phyloP scores from a whole-genome alignment of 1,140 invertebrate species.

The Orussus abietinus region DNA sequence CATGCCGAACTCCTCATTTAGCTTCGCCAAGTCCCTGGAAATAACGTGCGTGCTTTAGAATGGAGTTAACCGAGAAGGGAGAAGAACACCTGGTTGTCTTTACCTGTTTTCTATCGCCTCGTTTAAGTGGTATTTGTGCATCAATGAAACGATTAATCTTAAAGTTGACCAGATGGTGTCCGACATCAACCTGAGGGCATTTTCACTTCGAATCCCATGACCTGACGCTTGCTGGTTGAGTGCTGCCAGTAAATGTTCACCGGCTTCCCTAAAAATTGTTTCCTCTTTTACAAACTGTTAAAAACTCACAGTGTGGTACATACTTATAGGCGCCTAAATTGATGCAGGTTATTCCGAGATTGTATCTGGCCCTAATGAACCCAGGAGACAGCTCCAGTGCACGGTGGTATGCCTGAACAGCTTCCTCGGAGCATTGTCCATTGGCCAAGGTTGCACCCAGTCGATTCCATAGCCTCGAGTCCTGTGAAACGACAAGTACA shows the following conservation, averaged over 20 bases:
- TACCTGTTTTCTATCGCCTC: conserved; percentile 70
- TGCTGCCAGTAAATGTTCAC: conserved; percentile 90
- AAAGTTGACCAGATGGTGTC: conserved; percentile 94
- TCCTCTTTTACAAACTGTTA: too few species aligned
- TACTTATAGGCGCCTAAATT: conserved; percentile 91
- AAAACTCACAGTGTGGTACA: too few species aligned
- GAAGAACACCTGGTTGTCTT: conserved; percentile 14
- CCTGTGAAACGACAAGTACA: conserved; percentile 53
- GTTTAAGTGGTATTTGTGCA: conserved; percentile 78
- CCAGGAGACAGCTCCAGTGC: conserved; percentile 90
- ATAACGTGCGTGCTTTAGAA: conserved; percentile 9
- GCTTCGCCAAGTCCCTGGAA: conserved; percentile 59
- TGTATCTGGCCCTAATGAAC: conserved; percentile 94
- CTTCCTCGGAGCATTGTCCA: conserved; percentile 89
- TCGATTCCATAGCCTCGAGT: conserved; percentile 95
- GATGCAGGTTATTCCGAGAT: conserved; percentile 96
- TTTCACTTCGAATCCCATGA: conserved; percentile 54
- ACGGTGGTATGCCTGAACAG: conserved; percentile 90
- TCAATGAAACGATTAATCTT: conserved; percentile 82
- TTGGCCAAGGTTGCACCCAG: conserved; percentile 96
- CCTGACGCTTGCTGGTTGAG: conserved; percentile 89
- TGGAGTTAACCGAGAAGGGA: conserved; percentile 7
- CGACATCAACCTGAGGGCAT: conserved; percentile 70
- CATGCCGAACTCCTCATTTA: conserved; percentile 65
- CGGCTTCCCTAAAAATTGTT: conserved; percentile 79